Evolutionary conservation across 2,888 invertebrate genomes (phyloP).

Genomic region (Theretra japonica): DNA sequence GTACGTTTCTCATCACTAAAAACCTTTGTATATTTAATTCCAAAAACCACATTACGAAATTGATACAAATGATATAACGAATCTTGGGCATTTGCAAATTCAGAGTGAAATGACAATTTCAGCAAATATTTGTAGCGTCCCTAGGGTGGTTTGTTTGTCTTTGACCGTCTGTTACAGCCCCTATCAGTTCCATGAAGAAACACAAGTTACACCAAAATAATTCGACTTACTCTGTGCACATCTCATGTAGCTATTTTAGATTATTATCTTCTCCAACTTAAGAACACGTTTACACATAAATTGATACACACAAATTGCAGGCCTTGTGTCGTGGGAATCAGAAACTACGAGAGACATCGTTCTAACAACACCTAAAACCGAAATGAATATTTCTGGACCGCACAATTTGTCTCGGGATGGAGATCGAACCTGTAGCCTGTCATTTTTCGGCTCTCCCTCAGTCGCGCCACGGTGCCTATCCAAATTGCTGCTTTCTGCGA

Average conservation of each 20-base stretch:
- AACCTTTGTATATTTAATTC: slow-evolving; percentile 3
- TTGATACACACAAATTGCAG: too few relatives aligned
- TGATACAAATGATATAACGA: background rate
- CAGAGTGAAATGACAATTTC: background rate
- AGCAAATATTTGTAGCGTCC: slow-evolving; percentile 14
- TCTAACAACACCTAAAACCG: too few relatives aligned
- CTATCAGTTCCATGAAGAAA: background rate
- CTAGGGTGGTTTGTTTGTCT: background rate
- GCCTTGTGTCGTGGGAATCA: too few relatives aligned
- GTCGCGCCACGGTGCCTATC: background rate
- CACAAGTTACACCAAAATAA: background rate
- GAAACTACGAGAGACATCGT: too few relatives aligned
- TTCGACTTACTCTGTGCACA: background rate
- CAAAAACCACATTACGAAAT: background rate
- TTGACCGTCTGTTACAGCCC: background rate
- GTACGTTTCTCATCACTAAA: background rate
- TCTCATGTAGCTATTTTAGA: background rate
- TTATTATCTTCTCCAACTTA: too few relatives aligned
- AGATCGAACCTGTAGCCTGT: too few relatives aligned
- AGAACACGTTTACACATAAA: too few relatives aligned
- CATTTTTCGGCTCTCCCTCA: too few relatives aligned
- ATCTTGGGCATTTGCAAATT: background rate
- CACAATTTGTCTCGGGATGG: too few relatives aligned
- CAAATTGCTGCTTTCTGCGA: too few relatives aligned
- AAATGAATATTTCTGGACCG: too few relatives aligned